Percentiles rank a stretch among this genome's conserved stretches.
Evolutionary conservation across 2,113 vertebrate species (phyloP).

Genomic region (Labeo catla): DNA sequence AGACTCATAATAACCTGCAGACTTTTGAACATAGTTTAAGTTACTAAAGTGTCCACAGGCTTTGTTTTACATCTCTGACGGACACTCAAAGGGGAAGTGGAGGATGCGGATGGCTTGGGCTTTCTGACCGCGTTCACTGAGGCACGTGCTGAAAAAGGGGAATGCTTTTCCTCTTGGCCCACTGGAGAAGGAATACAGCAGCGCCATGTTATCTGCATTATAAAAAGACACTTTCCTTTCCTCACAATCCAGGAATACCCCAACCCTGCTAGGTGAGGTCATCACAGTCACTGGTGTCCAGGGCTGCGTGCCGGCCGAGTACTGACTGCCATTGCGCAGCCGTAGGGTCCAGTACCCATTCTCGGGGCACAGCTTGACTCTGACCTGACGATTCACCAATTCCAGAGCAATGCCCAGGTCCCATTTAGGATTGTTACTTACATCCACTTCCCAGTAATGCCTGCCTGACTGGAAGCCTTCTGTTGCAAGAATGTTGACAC

Average conservation of each 20-base stretch:
- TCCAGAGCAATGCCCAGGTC: conserved; percentile 84
- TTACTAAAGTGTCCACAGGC: background rate
- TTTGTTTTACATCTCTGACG: conserved; percentile 34
- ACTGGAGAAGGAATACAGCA: conserved; percentile 78
- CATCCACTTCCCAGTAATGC: conserved; percentile 88
- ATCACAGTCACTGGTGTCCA: conserved; percentile 74
- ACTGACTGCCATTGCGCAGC: conserved; percentile 73
- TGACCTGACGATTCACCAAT: conserved; percentile 69
- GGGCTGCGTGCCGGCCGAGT: conserved; percentile 78
- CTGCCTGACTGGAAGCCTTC: conserved; percentile 76
- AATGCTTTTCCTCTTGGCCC: conserved; percentile 73
- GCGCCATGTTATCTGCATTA: conserved; percentile 77
- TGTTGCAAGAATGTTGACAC: conserved; percentile 78
- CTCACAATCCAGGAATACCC: conserved; percentile 81
- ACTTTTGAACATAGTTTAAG: background rate
- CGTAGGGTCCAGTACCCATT: conserved; percentile 85
- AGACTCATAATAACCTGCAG: background rate
- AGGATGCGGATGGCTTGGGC: conserved; percentile 79
- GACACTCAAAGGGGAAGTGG: conserved; percentile 66
- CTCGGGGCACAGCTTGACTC: conserved; percentile 80
- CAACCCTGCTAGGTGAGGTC: conserved; percentile 66
- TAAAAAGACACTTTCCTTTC: conserved; percentile 81
- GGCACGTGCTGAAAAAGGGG: conserved; percentile 88
- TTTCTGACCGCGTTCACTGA: conserved; percentile 70
- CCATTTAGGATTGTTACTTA: conserved; percentile 85